Base-by-base conservation (phyloP, 2,797 vertebrate genomes). In the Tauraco hartlaubi region DNA sequence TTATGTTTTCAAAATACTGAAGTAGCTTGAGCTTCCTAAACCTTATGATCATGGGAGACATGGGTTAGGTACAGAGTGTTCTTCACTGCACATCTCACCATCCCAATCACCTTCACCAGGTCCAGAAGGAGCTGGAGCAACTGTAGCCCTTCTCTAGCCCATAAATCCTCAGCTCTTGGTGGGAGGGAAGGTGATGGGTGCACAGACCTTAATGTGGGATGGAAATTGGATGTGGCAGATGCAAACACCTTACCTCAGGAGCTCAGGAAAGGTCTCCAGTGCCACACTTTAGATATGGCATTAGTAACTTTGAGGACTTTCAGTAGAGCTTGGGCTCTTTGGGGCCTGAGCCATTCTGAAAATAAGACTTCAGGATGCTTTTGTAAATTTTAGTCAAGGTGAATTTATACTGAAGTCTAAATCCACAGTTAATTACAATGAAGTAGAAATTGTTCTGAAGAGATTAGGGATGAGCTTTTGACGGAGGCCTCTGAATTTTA, bases 381-480 rank as follows among this genome's bases (percentile, higher is more conserved):
- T 77, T 72, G 72, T 55, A 80, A 88, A 88, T 92, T 87, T 89
- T 75, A 81, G 78, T 81, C 81, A 92, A 80, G 75, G 79, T 83
- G 79, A 96, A 94, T 95, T 94, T 66, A 62, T 91, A 85, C 25
- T 44, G 62, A 77, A 83, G 43, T 64, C 75, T 93, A 95, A 96
- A 94, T 88, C 85, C 87, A 94, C 75, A 74, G 85, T 77, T 92
- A 94, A 94, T 94, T 90, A 92, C 55, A 79, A 56, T 28, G 66
- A 95, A 92, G 87, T 55, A 83, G 89, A 92, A 96, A 88, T 76
- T 86, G 62, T 79, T 95, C 92, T 94, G 91, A 79, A 92, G 88
- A 94, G 94, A 96, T 97, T 94, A 95, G 41, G 66, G 79, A 72
- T 92, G 95, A 94, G 87, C 79, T 94, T 94, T 85, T 92, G 87